Evolutionary conservation across 2,113 vertebrate genomes (phyloP).

Genomic region (Podarcis cretensis): DNA sequence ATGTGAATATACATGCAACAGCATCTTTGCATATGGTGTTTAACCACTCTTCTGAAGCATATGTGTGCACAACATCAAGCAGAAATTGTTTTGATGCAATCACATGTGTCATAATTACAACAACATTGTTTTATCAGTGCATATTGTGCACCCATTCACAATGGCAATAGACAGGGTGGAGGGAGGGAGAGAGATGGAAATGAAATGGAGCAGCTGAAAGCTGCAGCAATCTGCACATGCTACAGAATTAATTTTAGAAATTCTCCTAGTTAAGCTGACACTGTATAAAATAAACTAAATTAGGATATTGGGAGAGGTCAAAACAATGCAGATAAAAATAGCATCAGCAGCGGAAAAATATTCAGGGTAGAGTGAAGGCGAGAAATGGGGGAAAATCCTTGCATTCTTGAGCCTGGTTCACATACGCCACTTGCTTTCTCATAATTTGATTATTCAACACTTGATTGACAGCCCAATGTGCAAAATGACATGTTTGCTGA

Average conservation of each 20-base stretch:
- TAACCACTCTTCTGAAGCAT: background rate
- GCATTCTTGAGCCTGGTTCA: background rate
- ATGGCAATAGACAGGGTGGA: background rate
- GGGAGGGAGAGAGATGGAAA: background rate
- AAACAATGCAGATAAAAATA: background rate
- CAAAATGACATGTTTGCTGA: background rate
- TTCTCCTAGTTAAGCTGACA: background rate
- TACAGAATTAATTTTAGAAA: background rate
- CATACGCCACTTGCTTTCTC: background rate
- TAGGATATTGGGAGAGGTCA: background rate
- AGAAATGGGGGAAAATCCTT: background rate
- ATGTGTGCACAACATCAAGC: background rate
- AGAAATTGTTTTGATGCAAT: background rate
- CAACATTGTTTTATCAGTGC: background rate
- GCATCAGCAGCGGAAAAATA: background rate
- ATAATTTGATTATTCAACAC: background rate
- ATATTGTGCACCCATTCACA: background rate
- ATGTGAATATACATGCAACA: background rate
- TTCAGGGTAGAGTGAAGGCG: background rate
- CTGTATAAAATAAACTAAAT: background rate
- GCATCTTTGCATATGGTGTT: background rate
- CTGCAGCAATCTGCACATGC: background rate
- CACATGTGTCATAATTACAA: background rate
- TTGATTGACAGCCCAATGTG: background rate
- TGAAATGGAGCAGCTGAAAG: background rate